These are phyloP conservation scores for Apeira syringaria DNA, from an alignment of 2,888 invertebrate species.

Conservation along the genomic window DNA sequence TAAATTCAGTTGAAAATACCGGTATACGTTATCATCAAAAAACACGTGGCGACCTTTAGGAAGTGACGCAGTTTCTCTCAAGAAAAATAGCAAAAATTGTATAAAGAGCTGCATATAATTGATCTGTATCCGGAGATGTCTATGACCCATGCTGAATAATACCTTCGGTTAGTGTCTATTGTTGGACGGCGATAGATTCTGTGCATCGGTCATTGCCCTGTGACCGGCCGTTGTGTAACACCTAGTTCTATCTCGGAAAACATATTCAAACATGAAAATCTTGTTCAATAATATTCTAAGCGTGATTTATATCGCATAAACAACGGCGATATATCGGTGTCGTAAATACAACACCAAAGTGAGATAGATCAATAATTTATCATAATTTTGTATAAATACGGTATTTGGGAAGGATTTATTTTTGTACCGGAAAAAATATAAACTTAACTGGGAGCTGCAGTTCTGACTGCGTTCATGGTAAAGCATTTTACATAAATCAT, in stretches of 20 bases:
- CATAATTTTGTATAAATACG: too few relatives aligned
- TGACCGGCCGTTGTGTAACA: conserved; percentile 16
- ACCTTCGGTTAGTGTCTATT: conserved; percentile 1
- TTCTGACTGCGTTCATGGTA: too few relatives aligned
- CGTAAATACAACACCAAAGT: not conserved
- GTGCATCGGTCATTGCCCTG: conserved; percentile 13
- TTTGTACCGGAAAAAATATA: too few relatives aligned
- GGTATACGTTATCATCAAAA: too few relatives aligned
- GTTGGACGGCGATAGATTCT: conserved; percentile 8
- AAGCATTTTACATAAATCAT: too few relatives aligned
- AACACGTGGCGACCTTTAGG: too few relatives aligned
- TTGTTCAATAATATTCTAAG: conserved; percentile 10
- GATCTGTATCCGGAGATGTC: not conserved
- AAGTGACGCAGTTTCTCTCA: too few relatives aligned
- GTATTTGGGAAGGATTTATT: too few relatives aligned
- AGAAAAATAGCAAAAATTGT: too few relatives aligned
- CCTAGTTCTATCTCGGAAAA: conserved; percentile 16
- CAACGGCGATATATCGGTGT: not conserved
- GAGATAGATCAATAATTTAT: not conserved
- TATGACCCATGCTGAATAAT: not conserved
- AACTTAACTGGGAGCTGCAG: too few relatives aligned
- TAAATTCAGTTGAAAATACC: too few relatives aligned
- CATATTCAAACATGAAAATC: conserved; percentile 16
- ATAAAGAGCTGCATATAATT: not conserved
- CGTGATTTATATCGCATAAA: not conserved